These are phyloP conservation scores for Corapipo altera DNA, from an alignment of 2,113 vertebrate species.

Conservation along the genomic window DNA sequence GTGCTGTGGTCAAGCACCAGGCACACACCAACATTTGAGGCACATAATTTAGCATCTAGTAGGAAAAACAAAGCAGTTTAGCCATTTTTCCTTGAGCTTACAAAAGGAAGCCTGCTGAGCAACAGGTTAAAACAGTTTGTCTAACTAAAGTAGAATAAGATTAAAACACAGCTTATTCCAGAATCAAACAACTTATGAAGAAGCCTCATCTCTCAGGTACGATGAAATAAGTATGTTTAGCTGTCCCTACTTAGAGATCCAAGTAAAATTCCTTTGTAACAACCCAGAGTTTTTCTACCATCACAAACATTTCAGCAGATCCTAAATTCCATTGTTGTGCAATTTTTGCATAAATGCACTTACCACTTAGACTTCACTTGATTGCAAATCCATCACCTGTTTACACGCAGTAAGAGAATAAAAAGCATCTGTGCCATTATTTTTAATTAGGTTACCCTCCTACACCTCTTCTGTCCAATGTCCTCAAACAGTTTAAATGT, in stretches of 20 bases:
- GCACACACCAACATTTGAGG: neutral
- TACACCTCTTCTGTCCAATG: neutral
- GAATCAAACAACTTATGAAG: neutral
- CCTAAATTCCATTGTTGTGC: neutral
- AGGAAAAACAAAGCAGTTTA: neutral
- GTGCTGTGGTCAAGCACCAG: neutral
- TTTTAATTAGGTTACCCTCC: constrained; percentile 31
- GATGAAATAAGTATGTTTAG: neutral
- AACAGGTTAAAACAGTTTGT: neutral
- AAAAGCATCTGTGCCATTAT: constrained; percentile 2
- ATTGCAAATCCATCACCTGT: constrained; percentile 3
- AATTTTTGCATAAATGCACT: neutral
- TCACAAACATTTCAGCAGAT: neutral
- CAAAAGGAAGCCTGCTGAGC: neutral
- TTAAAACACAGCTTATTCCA: neutral
- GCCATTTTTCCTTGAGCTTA: neutral
- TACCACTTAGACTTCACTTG: neutral
- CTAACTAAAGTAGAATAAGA: neutral
- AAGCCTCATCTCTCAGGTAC: neutral
- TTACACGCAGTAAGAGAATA: neutral
- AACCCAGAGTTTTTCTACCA: neutral
- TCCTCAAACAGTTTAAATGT: neutral
- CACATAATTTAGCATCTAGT: neutral
- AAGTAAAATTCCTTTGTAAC: neutral
- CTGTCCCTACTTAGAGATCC: neutral